Evolutionary conservation across 2,113 vertebrate species (phyloP).

Genomic region (Ranitomeya variabilis): DNA sequence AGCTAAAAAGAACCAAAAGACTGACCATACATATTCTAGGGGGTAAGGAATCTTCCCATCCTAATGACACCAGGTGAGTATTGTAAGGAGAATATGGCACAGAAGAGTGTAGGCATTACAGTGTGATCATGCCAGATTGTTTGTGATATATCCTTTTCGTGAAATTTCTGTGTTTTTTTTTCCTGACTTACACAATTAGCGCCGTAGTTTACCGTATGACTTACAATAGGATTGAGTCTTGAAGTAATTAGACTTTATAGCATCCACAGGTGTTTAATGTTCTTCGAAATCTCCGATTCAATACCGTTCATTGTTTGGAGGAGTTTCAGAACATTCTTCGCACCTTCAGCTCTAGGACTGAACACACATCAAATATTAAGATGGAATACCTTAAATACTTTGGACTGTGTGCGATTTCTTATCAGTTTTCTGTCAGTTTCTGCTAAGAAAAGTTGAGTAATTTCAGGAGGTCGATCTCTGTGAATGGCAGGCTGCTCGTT

Average conservation of each 20-base stretch:
- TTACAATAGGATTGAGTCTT: not conserved
- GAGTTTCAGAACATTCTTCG: slow-evolving; percentile 24
- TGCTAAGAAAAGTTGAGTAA: slow-evolving; percentile 7
- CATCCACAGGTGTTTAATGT: slow-evolving; percentile 27
- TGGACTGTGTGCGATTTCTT: slow-evolving; percentile 19
- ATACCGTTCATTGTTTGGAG: slow-evolving; percentile 26
- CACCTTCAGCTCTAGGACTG: slow-evolving; percentile 8
- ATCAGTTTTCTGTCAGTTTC: slow-evolving; percentile 20
- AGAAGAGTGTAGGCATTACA: too few species aligned
- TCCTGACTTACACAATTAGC: not conserved
- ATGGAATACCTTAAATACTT: slow-evolving; percentile 37
- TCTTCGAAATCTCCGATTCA: slow-evolving; percentile 8
- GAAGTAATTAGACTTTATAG: not conserved
- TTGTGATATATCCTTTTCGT: not conserved
- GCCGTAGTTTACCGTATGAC: not conserved
- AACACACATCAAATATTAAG: slow-evolving; percentile 22
- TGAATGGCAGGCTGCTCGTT: slow-evolving; percentile 26
- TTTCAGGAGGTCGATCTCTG: not conserved
- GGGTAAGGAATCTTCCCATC: too few species aligned
- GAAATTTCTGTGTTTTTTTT: not conserved
- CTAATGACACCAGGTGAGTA: too few species aligned
- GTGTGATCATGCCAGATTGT: not conserved
- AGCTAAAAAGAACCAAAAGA: too few species aligned
- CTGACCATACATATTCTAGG: too few species aligned
- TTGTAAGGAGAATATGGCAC: too few species aligned